Percentiles rank a stretch among this genome's conserved stretches.
phyloP scores from a whole-genome alignment of 2,113 vertebrate genomes.

The Puffinus mauretanicus region DNA sequence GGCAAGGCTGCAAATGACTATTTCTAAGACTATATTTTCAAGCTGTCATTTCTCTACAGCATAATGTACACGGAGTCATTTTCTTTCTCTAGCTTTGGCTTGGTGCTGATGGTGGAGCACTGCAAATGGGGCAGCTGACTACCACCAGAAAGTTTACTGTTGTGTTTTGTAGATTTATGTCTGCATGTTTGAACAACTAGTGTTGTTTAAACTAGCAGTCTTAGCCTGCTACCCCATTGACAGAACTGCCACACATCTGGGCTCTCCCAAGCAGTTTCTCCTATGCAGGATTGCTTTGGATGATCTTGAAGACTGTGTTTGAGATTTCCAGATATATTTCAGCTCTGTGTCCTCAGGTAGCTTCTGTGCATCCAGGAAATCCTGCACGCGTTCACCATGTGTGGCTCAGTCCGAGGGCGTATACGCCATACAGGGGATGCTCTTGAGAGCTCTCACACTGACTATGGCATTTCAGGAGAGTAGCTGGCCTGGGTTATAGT shows the following conservation, averaged over 20 bases:
- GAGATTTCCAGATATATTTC: not conserved
- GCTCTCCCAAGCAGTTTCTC: not conserved
- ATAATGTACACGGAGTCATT: not conserved
- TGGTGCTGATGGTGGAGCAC: not conserved
- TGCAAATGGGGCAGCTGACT: not conserved
- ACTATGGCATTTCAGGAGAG: not conserved
- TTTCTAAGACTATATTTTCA: not conserved
- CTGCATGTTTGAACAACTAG: not conserved
- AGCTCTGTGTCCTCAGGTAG: not conserved
- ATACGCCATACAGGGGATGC: fast-evolving
- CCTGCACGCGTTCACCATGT: fast-evolving
- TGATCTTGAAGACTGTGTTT: not conserved
- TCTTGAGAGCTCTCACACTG: not conserved
- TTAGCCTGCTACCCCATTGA: not conserved
- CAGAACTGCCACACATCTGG: not conserved
- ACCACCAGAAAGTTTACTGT: not conserved
- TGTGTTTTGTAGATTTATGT: not conserved
- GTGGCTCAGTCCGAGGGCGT: not conserved
- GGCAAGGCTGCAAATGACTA: not conserved
- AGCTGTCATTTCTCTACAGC: not conserved
- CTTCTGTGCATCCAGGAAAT: not conserved
- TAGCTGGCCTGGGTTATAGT: not conserved
- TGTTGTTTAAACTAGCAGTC: too few relatives aligned
- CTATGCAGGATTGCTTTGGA: not conserved
- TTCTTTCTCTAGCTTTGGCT: not conserved